Conservation (phyloP, 2,888 invertebrate genomes). For the Galerucella calmariensis region DNA sequence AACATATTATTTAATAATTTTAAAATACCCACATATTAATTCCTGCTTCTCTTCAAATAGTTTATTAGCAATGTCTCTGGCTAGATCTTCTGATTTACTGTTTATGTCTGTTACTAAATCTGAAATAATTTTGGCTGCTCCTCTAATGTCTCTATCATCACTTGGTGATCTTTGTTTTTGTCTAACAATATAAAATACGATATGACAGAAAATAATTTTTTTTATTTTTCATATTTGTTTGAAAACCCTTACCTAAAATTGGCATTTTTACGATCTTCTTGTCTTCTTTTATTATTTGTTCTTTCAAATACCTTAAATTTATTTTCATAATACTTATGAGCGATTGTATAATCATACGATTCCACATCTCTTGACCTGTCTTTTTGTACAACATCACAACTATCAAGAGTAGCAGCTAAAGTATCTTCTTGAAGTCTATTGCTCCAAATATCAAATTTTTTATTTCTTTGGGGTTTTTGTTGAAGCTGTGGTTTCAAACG, state of each 20-base stretch:
- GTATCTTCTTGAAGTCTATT: conserved; percentile 80
- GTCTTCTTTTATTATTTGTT: conserved; percentile 69
- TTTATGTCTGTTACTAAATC: conserved; percentile 69
- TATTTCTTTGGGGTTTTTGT: conserved; percentile 66
- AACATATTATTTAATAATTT: conserved; percentile 21
- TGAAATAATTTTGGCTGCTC: conserved; percentile 69
- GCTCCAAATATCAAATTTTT: conserved; percentile 84
- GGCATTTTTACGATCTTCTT: conserved; percentile 70
- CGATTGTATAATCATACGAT: conserved; percentile 77
- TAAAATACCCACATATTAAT: conserved; percentile 72
- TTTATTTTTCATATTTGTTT: neutral
- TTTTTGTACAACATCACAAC: conserved; percentile 79
- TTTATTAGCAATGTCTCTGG: conserved; percentile 78
- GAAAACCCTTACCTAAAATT: conserved; percentile 56
- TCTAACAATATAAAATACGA: conserved; percentile 52
- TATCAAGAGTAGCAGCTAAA: conserved; percentile 78
- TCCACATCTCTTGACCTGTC: conserved; percentile 77
- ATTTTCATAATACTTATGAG: conserved; percentile 64
- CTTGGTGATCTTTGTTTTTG: conserved; percentile 64
- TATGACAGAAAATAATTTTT: no score
- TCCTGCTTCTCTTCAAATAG: conserved; percentile 79
- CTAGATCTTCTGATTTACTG: conserved; percentile 71
- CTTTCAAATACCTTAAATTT: conserved; percentile 38
- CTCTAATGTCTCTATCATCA: conserved; percentile 65
- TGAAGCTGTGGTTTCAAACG: conserved; percentile 64